phyloP scores from a whole-genome alignment of 2,113 vertebrate species.

The Crotalus helleri region DNA sequence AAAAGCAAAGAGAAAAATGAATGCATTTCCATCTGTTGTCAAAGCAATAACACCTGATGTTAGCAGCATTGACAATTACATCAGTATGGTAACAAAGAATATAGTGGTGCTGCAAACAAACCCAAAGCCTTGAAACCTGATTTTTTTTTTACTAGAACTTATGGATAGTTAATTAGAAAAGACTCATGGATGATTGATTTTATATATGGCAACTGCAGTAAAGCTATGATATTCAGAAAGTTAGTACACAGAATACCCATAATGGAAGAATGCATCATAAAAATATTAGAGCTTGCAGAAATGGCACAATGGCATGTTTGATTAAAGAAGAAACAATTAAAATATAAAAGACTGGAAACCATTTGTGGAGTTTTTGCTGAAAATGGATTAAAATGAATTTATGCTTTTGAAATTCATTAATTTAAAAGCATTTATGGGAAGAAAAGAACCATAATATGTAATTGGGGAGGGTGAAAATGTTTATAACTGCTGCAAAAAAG shows the following conservation, averaged over 20 bases:
- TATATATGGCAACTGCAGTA: neutral
- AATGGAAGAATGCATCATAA: neutral
- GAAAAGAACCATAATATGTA: neutral
- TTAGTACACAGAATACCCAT: neutral
- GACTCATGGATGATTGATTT: neutral
- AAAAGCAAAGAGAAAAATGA: too few species aligned
- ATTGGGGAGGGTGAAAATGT: neutral
- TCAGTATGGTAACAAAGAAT: neutral
- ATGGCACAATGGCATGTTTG: neutral
- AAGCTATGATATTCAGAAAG: neutral
- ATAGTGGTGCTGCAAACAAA: neutral
- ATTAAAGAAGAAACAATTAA: neutral
- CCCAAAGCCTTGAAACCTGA: neutral
- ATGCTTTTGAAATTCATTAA: neutral
- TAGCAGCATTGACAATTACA: neutral
- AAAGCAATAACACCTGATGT: too few species aligned
- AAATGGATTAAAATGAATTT: neutral
- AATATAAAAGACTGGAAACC: neutral
- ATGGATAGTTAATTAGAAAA: neutral
- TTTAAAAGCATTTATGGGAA: neutral
- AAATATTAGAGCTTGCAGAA: neutral
- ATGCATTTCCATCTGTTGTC: too few species aligned
- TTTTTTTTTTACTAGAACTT: neutral
- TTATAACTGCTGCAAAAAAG: neutral
- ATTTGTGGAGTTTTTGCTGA: neutral